phyloP scores from a whole-genome alignment of 2,888 invertebrate species.

The Leptinotarsa rubiginosa region DNA sequence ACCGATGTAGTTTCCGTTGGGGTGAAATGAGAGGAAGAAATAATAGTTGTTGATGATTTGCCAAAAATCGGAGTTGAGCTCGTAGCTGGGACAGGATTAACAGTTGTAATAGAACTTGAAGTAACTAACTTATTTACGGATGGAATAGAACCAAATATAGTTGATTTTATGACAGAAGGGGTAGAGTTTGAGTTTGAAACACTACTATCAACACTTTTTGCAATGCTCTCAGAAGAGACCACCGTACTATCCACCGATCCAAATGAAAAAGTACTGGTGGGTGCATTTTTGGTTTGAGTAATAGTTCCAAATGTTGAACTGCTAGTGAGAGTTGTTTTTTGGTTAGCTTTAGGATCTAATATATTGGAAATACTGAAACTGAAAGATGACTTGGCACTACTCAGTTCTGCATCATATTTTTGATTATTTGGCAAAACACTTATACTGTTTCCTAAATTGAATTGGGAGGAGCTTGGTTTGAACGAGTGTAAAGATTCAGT shows the following conservation, averaged over 20 bases:
- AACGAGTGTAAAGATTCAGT: slow-evolving; percentile 5
- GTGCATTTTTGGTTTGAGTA: slow-evolving; percentile 28
- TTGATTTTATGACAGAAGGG: slow-evolving; percentile 29
- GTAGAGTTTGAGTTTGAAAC: slow-evolving; percentile 16
- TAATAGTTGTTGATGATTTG: slow-evolving; percentile 21
- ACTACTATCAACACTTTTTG: slow-evolving; percentile 9
- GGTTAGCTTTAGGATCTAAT: background rate
- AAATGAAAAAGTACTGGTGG: slow-evolving; percentile 14
- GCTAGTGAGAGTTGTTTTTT: background rate
- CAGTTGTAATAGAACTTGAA: slow-evolving; percentile 33
- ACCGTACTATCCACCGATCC: slow-evolving; percentile 6
- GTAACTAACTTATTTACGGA: slow-evolving; percentile 6
- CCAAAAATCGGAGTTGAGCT: slow-evolving; percentile 22
- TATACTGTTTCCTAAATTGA: slow-evolving; percentile 32
- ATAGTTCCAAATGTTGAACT: slow-evolving; percentile 2
- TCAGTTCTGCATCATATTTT: slow-evolving; percentile 24
- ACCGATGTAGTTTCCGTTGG: slow-evolving; percentile 7
- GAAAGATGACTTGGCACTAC: slow-evolving; percentile 45
- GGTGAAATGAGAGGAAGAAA: slow-evolving; percentile 30
- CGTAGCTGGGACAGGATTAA: slow-evolving; percentile 45
- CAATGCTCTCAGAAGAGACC: slow-evolving; percentile 28
- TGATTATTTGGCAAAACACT: slow-evolving; percentile 25
- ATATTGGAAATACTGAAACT: slow-evolving; percentile 34
- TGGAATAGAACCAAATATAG: slow-evolving; percentile 57
- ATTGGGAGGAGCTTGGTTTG: slow-evolving; percentile 30